These are phyloP conservation scores for Carettochelys insculpta DNA, from an alignment of 2,113 vertebrate species.

Conservation along the genomic window DNA sequence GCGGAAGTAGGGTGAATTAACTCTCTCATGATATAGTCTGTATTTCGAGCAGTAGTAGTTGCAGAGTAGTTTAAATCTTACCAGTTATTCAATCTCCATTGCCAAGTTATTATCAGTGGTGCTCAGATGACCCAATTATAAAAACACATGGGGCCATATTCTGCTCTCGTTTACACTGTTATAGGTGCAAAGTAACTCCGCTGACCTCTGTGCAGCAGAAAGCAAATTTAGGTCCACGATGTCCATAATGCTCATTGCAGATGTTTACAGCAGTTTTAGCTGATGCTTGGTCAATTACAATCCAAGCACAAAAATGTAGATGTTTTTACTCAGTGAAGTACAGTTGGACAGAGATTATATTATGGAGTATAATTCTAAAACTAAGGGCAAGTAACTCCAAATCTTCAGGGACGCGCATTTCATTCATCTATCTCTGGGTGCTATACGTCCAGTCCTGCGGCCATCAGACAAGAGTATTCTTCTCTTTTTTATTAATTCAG, in stretches of 20 bases:
- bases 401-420: not conserved
- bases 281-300: constrained; percentile 15
- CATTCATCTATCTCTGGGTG: not conserved
- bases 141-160: not conserved
- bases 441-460: not conserved
- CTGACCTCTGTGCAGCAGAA: not conserved
- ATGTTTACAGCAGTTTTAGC: not conserved
- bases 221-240: not conserved
- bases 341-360: not conserved
- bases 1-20: not conserved
- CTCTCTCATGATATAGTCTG: not conserved
- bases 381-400: not conserved
- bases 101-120: not conserved
- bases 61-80: not conserved
- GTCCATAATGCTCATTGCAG: constrained; percentile 6
- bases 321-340: not conserved
- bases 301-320: not conserved
- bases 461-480: not conserved
- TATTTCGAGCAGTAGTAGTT: not conserved
- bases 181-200: not conserved
- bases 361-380: not conserved
- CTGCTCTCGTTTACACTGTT: not conserved
- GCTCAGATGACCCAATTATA: not conserved
- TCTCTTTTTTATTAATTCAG: not conserved
- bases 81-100: not conserved